Conservation (phyloP, 2,888 invertebrate species). For the Bedellia somnulentella region DNA sequence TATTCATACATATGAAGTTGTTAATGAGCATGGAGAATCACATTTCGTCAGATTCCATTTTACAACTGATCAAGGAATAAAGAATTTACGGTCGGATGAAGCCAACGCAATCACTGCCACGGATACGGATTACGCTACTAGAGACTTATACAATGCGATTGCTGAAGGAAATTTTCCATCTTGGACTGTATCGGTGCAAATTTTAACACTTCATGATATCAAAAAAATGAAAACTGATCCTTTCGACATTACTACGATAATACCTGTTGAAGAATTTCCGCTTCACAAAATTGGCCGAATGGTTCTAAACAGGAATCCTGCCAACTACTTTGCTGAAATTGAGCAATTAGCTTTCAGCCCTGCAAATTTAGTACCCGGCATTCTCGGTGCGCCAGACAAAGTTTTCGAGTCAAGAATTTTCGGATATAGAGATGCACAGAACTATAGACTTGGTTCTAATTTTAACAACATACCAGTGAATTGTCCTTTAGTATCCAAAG, state of each 20-base stretch:
- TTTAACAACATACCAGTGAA: constrained; percentile 90
- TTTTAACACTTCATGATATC: constrained; percentile 81
- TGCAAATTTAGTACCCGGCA: constrained; percentile 84
- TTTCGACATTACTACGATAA: constrained; percentile 87
- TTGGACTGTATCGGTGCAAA: constrained; percentile 78
- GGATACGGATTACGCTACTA: constrained; percentile 86
- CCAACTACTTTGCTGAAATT: constrained; percentile 88
- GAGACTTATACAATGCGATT: constrained; percentile 86
- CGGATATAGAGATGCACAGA: constrained; percentile 85
- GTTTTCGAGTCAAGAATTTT: constrained; percentile 83
- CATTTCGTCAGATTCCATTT: constrained; percentile 87
- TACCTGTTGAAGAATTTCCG: constrained; percentile 77
- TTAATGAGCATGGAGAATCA: constrained; percentile 69
- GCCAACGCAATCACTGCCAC: constrained; percentile 66
- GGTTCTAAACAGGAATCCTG: constrained; percentile 82
- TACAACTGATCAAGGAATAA: constrained; percentile 84
- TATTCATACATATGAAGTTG: constrained; percentile 84
- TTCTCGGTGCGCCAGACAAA: constrained; percentile 87
- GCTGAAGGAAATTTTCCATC: constrained; percentile 67
- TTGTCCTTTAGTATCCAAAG: constrained; percentile 74
- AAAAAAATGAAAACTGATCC: constrained; percentile 78
- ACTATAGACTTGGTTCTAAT: constrained; percentile 83
- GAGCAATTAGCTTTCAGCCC: constrained; percentile 89
- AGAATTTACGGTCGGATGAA: constrained; percentile 67
- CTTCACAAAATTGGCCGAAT: constrained; percentile 80